A percentile compares a stretch with the other conserved stretches of the same genome.
Conservation (phyloP, 2,113 vertebrate genomes). For the Lophura nycthemera region DNA sequence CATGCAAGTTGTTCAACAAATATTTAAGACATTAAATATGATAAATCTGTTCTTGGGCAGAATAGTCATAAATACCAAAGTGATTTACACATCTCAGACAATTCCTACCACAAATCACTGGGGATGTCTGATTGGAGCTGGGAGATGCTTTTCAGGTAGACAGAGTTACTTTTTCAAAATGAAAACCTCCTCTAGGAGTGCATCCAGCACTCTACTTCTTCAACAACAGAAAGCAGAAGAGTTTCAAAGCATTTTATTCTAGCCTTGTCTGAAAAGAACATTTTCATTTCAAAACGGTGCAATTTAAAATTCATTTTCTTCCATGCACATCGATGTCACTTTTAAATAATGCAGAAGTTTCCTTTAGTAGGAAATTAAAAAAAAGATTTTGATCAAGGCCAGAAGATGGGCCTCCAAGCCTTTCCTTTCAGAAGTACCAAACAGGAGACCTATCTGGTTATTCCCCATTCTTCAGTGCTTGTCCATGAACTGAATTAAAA, state of each 20-base stretch:
- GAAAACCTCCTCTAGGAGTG: neutral
- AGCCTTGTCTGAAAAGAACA: neutral
- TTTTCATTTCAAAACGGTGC: slow-evolving; percentile 15
- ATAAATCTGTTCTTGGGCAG: slow-evolving; percentile 1
- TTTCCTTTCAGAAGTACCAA: neutral
- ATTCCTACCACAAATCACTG: neutral
- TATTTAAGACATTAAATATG: slow-evolving; percentile 44
- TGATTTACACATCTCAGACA: slow-evolving; percentile 22
- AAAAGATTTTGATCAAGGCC: neutral
- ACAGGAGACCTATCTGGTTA: neutral
- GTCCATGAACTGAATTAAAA: neutral
- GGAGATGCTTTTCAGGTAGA: neutral
- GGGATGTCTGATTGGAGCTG: neutral
- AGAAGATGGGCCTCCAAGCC: neutral
- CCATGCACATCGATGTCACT: neutral
- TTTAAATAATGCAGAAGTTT: neutral
- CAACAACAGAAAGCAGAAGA: neutral
- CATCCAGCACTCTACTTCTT: neutral
- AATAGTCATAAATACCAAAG: neutral
- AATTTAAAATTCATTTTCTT: slow-evolving; percentile 11
- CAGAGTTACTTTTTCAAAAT: neutral
- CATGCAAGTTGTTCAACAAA: neutral
- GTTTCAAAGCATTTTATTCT: slow-evolving; percentile 2
- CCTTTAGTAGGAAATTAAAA: neutral
- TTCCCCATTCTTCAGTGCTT: neutral